Conservation (phyloP, 2,113 vertebrate genomes). For the Sterrhoptilus dennistouni region DNA sequence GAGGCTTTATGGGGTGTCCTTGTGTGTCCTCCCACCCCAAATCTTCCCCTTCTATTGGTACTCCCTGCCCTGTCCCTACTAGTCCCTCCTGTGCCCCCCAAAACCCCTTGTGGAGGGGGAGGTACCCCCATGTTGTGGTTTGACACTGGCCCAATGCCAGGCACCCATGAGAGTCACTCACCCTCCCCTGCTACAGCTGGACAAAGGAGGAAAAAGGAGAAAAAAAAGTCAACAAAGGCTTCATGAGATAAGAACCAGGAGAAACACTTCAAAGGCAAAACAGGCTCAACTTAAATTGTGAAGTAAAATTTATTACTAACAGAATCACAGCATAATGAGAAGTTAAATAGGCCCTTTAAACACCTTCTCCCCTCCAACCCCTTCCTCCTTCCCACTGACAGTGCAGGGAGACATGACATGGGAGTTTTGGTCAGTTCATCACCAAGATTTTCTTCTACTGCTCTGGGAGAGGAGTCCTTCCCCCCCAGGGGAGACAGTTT, state of each 20-base stretch:
- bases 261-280: background rate
- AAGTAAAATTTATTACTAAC: background rate
- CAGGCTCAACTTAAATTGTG: background rate
- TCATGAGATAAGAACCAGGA: background rate
- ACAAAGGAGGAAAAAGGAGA: background rate
- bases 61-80: background rate
- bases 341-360: background rate
- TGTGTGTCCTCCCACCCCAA: background rate
- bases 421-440: background rate
- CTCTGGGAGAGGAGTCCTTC: background rate
- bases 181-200: background rate
- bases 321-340: background rate
- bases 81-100: background rate
- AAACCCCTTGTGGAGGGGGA: background rate
- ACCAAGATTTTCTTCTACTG: fast-evolving
- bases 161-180: fast-evolving
- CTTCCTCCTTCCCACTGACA: background rate
- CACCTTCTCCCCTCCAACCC: background rate
- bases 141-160: too few species aligned
- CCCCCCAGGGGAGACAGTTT: background rate
- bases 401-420: background rate
- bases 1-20: background rate
- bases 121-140: background rate
- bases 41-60: background rate
- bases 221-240: background rate